Conservation (phyloP, 1,140 invertebrate genomes). For the Tenebrio molitor region DNA sequence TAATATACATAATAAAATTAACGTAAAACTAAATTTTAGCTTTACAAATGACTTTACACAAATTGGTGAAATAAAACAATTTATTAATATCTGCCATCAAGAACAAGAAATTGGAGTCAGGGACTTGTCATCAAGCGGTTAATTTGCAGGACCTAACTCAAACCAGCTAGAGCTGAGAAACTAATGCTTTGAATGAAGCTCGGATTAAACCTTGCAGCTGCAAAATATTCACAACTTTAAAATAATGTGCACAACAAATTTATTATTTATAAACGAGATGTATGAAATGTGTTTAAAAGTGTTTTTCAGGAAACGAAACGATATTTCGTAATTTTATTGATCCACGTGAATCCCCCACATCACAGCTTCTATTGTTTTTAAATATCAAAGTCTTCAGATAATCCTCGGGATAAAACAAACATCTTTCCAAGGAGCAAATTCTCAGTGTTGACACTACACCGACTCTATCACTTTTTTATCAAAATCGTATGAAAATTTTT, state of each 20-base stretch:
- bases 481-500: conserved; percentile 3
- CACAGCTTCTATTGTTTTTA: background rate
- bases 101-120: conserved; percentile 13
- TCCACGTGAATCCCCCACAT: too few species aligned
- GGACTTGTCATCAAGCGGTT: conserved; percentile 19
- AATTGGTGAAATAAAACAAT: conserved; percentile 1
- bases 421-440: background rate
- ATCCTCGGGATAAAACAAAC: background rate
- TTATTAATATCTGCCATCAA: conserved; percentile 11
- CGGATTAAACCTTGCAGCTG: background rate
- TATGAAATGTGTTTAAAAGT: too few species aligned
- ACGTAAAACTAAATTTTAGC: too few species aligned
- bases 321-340: too few species aligned
- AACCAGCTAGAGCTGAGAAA: conserved; percentile 10
- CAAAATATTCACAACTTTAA: conserved; percentile 25
- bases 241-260: background rate
- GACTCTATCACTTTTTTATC: background rate
- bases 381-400: background rate
- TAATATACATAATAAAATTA: too few species aligned
- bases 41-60: too few species aligned
- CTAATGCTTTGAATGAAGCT: conserved; percentile 24
- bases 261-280: background rate
- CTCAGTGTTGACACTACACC: background rate
- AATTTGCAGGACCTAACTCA: conserved; percentile 26
- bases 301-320: too few species aligned